These are phyloP conservation scores for Drosophila watanabei DNA, from an alignment of 1,140 invertebrate genomes.

Conservation along the genomic window DNA sequence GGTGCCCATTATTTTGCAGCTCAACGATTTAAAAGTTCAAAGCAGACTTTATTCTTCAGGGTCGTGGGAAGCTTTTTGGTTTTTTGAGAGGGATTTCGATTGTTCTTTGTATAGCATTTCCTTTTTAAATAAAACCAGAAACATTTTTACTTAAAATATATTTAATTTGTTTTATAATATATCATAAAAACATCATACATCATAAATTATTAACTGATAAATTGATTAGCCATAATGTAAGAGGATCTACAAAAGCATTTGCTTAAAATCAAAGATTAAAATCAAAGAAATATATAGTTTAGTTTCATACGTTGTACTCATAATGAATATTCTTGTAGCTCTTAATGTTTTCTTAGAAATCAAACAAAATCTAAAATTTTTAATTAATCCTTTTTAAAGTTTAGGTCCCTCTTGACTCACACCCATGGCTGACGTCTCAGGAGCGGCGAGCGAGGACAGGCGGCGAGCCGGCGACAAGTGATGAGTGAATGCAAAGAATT, in stretches of 20 bases:
- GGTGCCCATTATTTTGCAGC: conserved; percentile 60
- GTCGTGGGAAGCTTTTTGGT: background rate
- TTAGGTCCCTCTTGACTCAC: background rate
- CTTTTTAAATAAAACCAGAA: background rate
- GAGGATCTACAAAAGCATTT: too few relatives aligned
- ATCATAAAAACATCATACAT: background rate
- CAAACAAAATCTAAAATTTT: background rate
- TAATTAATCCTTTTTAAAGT: too few relatives aligned
- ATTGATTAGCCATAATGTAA: too few relatives aligned
- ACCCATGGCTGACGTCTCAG: conserved; percentile 18
- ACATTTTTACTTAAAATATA: background rate
- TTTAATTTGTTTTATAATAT: background rate
- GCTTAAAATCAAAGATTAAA: background rate
- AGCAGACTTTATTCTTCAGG: conserved; percentile 21
- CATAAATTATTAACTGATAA: too few relatives aligned
- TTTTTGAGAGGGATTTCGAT: background rate
- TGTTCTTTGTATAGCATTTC: background rate
- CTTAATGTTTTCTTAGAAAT: background rate
- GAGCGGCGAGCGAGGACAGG: conserved; percentile 24
- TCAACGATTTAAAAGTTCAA: conserved; percentile 64
- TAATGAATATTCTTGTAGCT: background rate
- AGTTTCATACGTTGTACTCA: background rate
- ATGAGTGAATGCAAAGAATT: conserved; percentile 84
- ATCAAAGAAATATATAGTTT: background rate
- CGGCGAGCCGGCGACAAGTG: conserved; percentile 70